Base-by-base conservation (phyloP, 1,140 invertebrate species). In the Galendromus occidentalis region DNA sequence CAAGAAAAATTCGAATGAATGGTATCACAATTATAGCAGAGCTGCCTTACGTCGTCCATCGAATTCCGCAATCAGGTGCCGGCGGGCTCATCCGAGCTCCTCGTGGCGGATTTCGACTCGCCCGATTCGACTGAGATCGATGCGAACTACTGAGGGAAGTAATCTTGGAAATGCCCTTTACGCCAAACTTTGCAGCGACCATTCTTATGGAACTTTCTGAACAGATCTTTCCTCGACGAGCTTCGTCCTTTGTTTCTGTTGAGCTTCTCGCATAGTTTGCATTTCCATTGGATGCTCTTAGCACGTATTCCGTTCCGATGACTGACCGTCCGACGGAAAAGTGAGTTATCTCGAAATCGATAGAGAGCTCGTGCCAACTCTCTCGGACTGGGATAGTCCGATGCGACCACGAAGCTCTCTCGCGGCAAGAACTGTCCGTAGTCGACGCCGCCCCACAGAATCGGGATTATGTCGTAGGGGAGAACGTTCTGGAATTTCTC, bases 401-500 rank as follows among this genome's bases (percentile, higher is more conserved):
- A 12, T 14, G 69, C 71, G 42, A 70, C 66, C n/a, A 73, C 69
- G 64, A 65, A 71, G n/a, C 69, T 70, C 18, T 55, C 64, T 7
- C 68, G 69, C 33, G 72, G 72, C 6, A 68, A 65, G 20, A 68
- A 55, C 4, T 64, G 33, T 1, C 25, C 17, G 64, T 77, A 72
- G 7, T 44, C 39, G 7, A 66, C 65, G 7, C 69, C 69, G 18
- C 70, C 70, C 25, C 70, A 70, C 9, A 72, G 68, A n/a, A 72
- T 68, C 1, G 71, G 71, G 1, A 72, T 68, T 44, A 72, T 69
- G 1, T 67, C 59, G 59, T 72, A 66, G n/a, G 68, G 28, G 44
- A 73, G 65, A 28, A 64, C 70, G 64, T 71, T 67, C 69, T 70
- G 75, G 47, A 74, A 71, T 71, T 86, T 86, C 70, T 86, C 84